phyloP scores from a whole-genome alignment of 2,888 invertebrate species.

The Congeria kusceri region DNA sequence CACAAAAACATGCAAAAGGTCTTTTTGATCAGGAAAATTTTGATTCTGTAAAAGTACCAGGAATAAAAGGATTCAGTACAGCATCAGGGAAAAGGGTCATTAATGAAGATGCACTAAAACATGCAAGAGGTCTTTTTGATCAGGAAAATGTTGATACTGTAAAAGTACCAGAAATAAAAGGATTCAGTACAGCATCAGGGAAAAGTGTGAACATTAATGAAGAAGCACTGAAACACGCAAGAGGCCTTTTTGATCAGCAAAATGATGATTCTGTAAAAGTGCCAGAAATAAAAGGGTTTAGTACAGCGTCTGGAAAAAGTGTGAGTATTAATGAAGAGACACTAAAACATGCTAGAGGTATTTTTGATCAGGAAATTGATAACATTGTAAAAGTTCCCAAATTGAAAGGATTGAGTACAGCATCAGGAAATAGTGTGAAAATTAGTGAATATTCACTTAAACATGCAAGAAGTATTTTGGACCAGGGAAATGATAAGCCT shows the following conservation, averaged over 20 bases:
- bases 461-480: no score
- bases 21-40: no score
- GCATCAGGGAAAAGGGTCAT: slow-evolving; percentile 27
- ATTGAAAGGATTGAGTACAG: background rate
- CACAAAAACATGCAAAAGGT: no score
- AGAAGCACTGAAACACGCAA: background rate
- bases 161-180: background rate
- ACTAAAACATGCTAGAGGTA: slow-evolving; percentile 30
- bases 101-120: background rate
- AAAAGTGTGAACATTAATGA: slow-evolving; percentile 22
- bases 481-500: no score
- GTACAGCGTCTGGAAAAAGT: slow-evolving; percentile 43
- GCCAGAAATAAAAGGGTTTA: slow-evolving; percentile 22
- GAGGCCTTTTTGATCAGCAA: background rate
- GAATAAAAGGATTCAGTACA: no score
- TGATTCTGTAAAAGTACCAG: no score
- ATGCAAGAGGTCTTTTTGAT: background rate
- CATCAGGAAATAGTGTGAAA: background rate
- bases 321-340: slow-evolving; percentile 38
- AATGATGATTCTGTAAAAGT: background rate
- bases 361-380: slow-evolving; percentile 20
- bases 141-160: background rate
- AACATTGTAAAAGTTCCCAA: background rate
- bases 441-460: no score
- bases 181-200: slow-evolving; percentile 46